Conservation (phyloP, 2,113 vertebrate species). For the Upupa epops region DNA sequence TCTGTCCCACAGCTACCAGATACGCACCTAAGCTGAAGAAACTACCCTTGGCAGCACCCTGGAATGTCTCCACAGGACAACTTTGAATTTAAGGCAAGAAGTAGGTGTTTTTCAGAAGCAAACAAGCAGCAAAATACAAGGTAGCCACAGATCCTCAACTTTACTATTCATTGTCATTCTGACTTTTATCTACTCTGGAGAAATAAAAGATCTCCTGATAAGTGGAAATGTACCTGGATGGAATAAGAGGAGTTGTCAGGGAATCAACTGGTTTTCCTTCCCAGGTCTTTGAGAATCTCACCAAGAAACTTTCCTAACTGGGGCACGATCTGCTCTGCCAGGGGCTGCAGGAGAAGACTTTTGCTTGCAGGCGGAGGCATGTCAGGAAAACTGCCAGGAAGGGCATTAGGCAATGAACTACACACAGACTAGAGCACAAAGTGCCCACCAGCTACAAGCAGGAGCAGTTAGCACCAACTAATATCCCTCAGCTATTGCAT, state of each 20-base stretch:
- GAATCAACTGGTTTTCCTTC: background rate
- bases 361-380: background rate
- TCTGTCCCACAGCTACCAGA: background rate
- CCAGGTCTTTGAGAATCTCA: background rate
- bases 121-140: background rate
- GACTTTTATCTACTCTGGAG: background rate
- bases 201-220: background rate
- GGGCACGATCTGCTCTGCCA: background rate
- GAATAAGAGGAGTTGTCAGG: background rate
- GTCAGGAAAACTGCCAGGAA: background rate
- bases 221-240: background rate
- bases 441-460: background rate
- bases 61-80: background rate
- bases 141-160: background rate
- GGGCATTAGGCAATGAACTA: background rate
- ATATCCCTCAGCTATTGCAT: rapidly evolving
- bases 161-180: background rate
- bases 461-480: background rate
- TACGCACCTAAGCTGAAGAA: background rate
- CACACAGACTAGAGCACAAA: background rate
- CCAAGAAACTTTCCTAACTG: background rate
- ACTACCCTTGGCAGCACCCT: background rate
- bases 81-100: background rate
- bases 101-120: rapidly evolving
- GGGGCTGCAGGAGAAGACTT: background rate